Evolutionary conservation across 2,888 invertebrate genomes (phyloP), one percentile per base, ranked within the genome.

Genomic region (Matsumyia berberina): DNA sequence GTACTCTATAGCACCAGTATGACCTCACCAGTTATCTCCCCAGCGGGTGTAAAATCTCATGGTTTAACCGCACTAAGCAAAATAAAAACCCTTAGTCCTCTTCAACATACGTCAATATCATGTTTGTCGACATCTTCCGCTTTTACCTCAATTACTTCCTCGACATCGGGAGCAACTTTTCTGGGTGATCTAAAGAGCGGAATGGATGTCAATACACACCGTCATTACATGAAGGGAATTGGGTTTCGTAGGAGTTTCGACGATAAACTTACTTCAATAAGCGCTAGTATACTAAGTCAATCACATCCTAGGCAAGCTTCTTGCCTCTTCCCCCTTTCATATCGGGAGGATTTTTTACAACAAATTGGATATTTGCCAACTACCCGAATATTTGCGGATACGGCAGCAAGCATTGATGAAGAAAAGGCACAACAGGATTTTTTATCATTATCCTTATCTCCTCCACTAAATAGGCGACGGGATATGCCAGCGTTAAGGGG

Each of bases 401-500:
- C 90, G 70, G 88, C 89, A 62, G 90, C 90, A 86, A 88, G 88
- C 72, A 89, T 90, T 39, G 89, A 91, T 78, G 91, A 91, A 88
- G 91, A 90, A 86, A 89, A 89, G 76, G 88, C 90, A 2, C 91
- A 91, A 86, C 92, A 91, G 88, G 91, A 91, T 74, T 92, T 91
- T 86, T 88, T 92, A 80, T 92, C 92, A 62, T 86, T 92, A 70
- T 92, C 92, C 39, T 88, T 92, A 86, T 92, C 92, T 46, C 92
- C 92, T 74, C 92, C 92, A 53, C 87, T 92, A 76, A 92, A 90
- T 88, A 90, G 92, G 29, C 89, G 92, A 19, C 89, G 91, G 72
- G 91, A 91, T 73, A 92, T 92, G 91, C 91, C 91, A 53, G 91
- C 91, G 12, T 86, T 92, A 62, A 88, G 91, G 80, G 92, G 92